Evolutionary conservation across 2,888 invertebrate genomes (phyloP), one percentile per base, ranked within the genome.

Genomic region (Acronicta alni): DNA sequence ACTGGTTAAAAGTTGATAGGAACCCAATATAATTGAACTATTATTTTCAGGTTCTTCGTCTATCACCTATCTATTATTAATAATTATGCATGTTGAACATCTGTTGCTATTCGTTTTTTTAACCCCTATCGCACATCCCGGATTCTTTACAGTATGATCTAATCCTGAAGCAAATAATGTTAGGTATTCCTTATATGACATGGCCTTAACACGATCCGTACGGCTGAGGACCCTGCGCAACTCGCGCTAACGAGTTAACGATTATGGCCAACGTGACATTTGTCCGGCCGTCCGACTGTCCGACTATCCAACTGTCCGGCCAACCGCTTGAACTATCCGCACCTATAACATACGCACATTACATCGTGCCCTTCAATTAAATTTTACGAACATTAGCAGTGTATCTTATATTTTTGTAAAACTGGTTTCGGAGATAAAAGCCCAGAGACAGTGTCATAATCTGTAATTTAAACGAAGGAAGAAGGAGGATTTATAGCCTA

Each of bases 231-330:
- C 38, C 23, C 48, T 42, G 35, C 51, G 44, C 57, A 46, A 57
- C 45, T 55, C 30, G 16, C 16, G 53, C 56, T 67, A 67, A 70
- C 63, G 51, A 66, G 48, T 49, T 46, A 43, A 56, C 63, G 48
- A 58, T 68, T 49, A 65, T 56, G 65, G 58, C 57, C 41, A 38
- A 60, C 42, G 10, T 67, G 75, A 67, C 67, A 71, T 67, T 69
- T 61, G 44, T 39, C 46, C 37, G 42, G 23, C 60, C 18, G 30
- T 23, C 26, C n/a, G 16, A 18, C 32, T 10, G 26, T 17, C 23
- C 17, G 9, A 15, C 14, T 12, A 16, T n/a, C 4, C 48, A n/a
- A 15, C 12, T n/a, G 9, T 32, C 49, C 14, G n/a, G 17, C 16
- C 5, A n/a, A 35, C 7, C 18, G 7, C 6, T 12, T n/a, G 10